phyloP scores from a whole-genome alignment of 2,888 invertebrate species.

The Caenorhabditis sinica region DNA sequence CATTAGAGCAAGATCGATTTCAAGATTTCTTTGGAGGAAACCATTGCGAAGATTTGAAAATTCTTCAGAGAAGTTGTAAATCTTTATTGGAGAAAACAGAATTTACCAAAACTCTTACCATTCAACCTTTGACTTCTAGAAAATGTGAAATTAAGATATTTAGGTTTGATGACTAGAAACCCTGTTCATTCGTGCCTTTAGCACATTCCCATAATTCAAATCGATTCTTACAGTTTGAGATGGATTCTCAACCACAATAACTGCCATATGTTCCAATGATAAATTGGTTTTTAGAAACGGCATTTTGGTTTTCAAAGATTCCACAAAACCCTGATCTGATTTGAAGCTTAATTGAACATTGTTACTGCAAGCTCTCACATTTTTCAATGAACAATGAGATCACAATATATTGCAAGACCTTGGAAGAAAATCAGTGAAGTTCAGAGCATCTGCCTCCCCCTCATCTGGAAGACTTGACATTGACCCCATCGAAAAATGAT shows the following conservation, averaged over 20 bases:
- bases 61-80: background rate
- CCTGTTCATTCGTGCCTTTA: background rate
- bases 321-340: background rate
- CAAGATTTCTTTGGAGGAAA: slow-evolving; percentile 5
- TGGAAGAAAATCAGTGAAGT: background rate
- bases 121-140: slow-evolving; percentile 9
- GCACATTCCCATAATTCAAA: background rate
- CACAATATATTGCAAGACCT: no score
- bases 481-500: slow-evolving; percentile 3
- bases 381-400: background rate
- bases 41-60: background rate
- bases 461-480: slow-evolving; percentile 9
- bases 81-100: background rate
- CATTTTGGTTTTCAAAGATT: background rate
- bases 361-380: background rate
- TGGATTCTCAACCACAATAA: slow-evolving; percentile 4
- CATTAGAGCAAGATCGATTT: background rate
- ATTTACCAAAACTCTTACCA: background rate
- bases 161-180: no score
- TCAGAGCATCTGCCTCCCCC: background rate
- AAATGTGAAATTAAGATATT: background rate
- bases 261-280: background rate
- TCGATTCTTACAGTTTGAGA: slow-evolving; percentile 16
- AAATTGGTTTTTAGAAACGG: slow-evolving; percentile 9
- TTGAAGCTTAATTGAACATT: background rate